Conservation (phyloP, 1,140 invertebrate genomes). For the Rhagoletis pomonella region DNA sequence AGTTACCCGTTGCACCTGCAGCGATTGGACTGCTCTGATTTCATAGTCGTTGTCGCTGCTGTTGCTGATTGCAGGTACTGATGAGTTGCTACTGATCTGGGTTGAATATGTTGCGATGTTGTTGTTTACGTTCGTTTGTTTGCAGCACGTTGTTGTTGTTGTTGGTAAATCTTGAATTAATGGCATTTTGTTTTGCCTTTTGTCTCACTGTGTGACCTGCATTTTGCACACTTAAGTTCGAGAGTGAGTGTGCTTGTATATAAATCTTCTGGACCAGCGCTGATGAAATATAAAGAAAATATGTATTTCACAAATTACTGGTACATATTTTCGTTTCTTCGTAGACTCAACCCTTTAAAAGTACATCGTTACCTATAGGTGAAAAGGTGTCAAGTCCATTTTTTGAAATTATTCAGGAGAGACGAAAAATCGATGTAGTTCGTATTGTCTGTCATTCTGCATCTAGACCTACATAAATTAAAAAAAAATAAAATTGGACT, state of each 20-base stretch:
- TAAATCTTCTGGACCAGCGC: neutral
- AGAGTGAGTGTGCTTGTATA: neutral
- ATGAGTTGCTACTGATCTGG: neutral
- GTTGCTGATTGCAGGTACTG: neutral
- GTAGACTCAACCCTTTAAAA: too few relatives aligned
- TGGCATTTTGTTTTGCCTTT: neutral
- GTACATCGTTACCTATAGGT: too few relatives aligned
- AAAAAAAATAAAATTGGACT: too few relatives aligned
- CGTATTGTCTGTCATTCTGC: too few relatives aligned
- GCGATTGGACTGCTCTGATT: constrained; percentile 25
- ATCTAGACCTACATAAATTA: too few relatives aligned
- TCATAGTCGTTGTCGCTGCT: neutral
- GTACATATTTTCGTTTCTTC: too few relatives aligned
- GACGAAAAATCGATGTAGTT: too few relatives aligned
- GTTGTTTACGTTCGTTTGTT: neutral
- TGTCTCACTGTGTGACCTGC: neutral
- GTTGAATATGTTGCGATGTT: neutral
- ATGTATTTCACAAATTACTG: too few relatives aligned
- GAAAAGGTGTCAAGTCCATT: too few relatives aligned
- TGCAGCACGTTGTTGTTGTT: constrained; percentile 31
- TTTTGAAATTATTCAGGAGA: too few relatives aligned
- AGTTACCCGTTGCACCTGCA: constrained; percentile 23
- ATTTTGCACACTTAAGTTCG: neutral
- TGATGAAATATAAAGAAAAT: too few relatives aligned
- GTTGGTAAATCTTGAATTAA: neutral